Base-by-base conservation (phyloP, 2,113 vertebrate genomes). In the Ailurus styani region DNA sequence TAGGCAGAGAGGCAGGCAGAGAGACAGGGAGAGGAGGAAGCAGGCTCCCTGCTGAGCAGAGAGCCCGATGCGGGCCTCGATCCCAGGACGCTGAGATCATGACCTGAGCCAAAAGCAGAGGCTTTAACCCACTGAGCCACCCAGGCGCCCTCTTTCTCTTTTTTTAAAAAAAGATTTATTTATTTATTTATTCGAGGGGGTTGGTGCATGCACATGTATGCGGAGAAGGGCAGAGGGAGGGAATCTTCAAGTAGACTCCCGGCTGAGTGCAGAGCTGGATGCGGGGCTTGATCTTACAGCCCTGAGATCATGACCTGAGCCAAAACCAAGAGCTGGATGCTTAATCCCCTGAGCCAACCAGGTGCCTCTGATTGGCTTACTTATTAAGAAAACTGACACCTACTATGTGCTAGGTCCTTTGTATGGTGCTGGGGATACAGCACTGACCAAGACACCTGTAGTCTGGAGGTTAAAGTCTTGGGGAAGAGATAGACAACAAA, bases 361-460 rank as follows among this genome's bases (percentile, higher is more conserved):
- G 17, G 64, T 7, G 7, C 34, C 64, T 68, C 64, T 68, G 64
- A n/a, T 55, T 77, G 81, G 40, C 29, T 90, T 70, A 47, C 47
- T 90, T 85, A 55, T 66, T 91, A 29, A 75, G 17, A 52, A 21
- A 70, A 62, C 5, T 78, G 86, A 40, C 27, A 42, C 17, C 21
- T 90, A 0, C 73, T 64, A 0, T 81, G 45, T 77, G n/a, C 42
- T 40, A 17, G 37, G n/a, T 31, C 7, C n/a, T 37, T 0, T 23
- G 15, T n/a, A 47, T 55, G 34, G 34, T 85, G 10, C 37, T 81
- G 0, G 62, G 72, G 34, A 25, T 57, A 60, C 4, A 93, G 60
- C 52, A 6, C 37, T 83, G 66, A 66, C 29, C 31, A 66, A 42
- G 72, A 57, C 7, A 21, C 64, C 93, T 37, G 31, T n/a, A 3